These are phyloP conservation scores for Stenodema calcarata DNA, from an alignment of 2,888 invertebrate species.

Conservation along the genomic window DNA sequence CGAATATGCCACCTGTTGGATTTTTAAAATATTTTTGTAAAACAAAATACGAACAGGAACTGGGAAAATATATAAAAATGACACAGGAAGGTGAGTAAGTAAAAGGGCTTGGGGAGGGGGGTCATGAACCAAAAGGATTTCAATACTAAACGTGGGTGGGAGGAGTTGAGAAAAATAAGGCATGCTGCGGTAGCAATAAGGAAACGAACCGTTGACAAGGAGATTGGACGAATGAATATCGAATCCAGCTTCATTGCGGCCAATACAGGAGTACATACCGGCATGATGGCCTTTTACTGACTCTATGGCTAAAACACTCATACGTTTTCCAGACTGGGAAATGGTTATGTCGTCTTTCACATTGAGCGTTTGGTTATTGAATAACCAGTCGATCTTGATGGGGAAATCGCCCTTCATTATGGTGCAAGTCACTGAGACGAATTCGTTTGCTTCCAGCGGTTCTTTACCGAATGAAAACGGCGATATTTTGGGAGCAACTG, in stretches of 20 bases:
- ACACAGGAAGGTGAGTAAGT: background rate
- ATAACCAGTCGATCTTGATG: slow-evolving; percentile 73
- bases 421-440: slow-evolving; percentile 64
- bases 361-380: slow-evolving; percentile 63
- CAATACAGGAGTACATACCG: slow-evolving; percentile 77
- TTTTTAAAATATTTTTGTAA: background rate
- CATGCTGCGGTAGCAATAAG: background rate
- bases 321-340: slow-evolving; percentile 68
- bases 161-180: background rate
- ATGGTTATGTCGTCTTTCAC: slow-evolving; percentile 67
- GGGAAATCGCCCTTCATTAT: slow-evolving; percentile 69
- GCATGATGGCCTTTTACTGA: slow-evolving; percentile 75
- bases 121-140: background rate
- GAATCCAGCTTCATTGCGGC: slow-evolving; percentile 72
- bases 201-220: slow-evolving; percentile 71
- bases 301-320: slow-evolving; percentile 71
- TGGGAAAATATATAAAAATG: too few relatives aligned
- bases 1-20: too few relatives aligned
- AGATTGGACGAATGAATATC: slow-evolving; percentile 72
- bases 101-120: background rate
- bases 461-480: slow-evolving; percentile 58
- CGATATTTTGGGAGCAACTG: slow-evolving; percentile 56
- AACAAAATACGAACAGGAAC: background rate
- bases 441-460: slow-evolving; percentile 57
- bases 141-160: background rate